A percentile compares a stretch with the other conserved stretches of the same genome.
Evolutionary conservation across 2,113 vertebrate genomes (phyloP).

Genomic region (Picathartes gymnocephalus): DNA sequence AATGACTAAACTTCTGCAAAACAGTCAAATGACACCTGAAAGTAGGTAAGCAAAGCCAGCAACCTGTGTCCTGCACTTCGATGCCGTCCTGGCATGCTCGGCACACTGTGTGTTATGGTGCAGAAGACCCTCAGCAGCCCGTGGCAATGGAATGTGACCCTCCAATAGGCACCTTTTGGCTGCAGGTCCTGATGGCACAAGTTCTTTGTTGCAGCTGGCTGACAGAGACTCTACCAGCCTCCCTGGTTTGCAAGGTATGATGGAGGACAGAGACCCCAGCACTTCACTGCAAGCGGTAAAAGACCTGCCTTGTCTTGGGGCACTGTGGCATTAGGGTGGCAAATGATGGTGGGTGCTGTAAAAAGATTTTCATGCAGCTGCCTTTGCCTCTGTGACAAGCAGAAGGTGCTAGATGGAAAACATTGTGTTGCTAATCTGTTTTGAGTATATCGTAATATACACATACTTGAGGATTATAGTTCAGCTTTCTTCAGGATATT

Average conservation of each 20-base stretch:
- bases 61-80: background rate
- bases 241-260: background rate
- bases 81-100: background rate
- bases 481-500: slow-evolving; percentile 40
- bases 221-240: background rate
- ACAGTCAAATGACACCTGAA: background rate
- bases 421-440: background rate
- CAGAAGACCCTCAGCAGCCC: background rate
- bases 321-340: background rate
- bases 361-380: background rate
- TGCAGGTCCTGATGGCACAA: background rate
- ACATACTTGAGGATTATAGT: slow-evolving; percentile 5
- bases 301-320: background rate
- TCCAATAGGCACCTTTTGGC: background rate
- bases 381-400: background rate
- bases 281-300: accelerated
- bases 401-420: background rate
- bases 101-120: background rate
- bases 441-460: background rate
- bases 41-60: background rate
- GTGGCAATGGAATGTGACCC: background rate
- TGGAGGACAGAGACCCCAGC: background rate
- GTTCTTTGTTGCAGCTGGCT: background rate
- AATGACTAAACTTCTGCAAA: background rate
- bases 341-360: background rate